Evolutionary conservation across 92 coral and sea anemone genomes (phyloP), one percentile per base, ranked within the genome.

Genomic region (Virgularia gustaviana): DNA sequence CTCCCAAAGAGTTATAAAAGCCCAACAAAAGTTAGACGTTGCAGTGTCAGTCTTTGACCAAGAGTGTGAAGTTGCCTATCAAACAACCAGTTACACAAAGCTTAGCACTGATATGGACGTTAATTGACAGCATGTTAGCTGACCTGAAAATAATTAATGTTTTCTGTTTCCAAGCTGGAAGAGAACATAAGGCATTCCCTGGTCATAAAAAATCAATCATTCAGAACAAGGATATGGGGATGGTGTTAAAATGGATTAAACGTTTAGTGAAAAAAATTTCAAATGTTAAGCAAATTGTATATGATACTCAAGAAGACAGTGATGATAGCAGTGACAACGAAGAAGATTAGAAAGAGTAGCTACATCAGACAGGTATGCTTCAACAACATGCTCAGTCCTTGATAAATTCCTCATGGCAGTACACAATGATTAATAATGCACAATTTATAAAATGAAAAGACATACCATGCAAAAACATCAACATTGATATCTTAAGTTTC

Each of bases 1-100:
- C 20, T 2, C 53, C 2, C 53, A 45, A 45, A 45, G 22, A 45
- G 53, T 45, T 9, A 24, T 45, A 24, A 45, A 45, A 45, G 53
- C 53, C 15, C 53, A 45, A 45, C 53, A 45, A 45, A 45, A 45
- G 53, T 45, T 45, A 24, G 53, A 45, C 20, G 53, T 24, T 45
- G 53, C 20, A 15, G 53, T 45, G 15, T 9, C 20, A 24, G 22
- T 15, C 11, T 45, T 45, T 45, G 53, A 45, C 53, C 53, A 45
- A 45, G 53, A 45, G 22, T 45, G 53, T 45, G 53, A 9, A 45
- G 53, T 45, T 24, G 22, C 2, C 20, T 24, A 18, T 2, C 53
- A 45, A 45, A 15, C 19, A 3, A 2, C 3, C 19, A 45, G 3
- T 24, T 24, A 45, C 10, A 45, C 53, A 45, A 45, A 45, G 11